These are phyloP conservation scores for Lichenostomus cassidix DNA, from an alignment of 2,113 vertebrate species.

Conservation along the genomic window DNA sequence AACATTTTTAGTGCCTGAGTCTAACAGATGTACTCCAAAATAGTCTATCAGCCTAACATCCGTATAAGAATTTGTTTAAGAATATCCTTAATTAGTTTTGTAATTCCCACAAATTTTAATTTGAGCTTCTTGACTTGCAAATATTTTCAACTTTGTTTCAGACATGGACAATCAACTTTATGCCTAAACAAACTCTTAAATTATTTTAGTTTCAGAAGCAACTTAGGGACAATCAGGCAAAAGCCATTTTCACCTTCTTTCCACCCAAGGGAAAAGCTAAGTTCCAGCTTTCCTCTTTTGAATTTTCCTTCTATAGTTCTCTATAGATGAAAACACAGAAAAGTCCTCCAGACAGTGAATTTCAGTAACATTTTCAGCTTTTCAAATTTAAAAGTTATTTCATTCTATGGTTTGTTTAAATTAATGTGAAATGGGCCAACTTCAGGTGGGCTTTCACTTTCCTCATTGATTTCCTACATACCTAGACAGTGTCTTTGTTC, in stretches of 20 bases:
- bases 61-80: neutral
- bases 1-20: neutral
- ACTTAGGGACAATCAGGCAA: neutral
- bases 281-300: neutral
- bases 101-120: neutral
- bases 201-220: neutral
- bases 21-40: neutral
- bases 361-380: neutral
- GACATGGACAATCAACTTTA: neutral
- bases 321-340: neutral
- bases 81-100: neutral
- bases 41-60: neutral
- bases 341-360: neutral
- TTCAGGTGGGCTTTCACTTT: neutral
- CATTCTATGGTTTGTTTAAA: neutral
- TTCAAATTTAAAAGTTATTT: neutral
- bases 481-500: neutral
- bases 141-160: neutral
- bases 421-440: neutral
- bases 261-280: neutral
- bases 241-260: neutral
- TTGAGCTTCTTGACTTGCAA: neutral
- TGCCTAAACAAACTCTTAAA: neutral
- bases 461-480: neutral
- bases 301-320: neutral